A percentile compares a stretch with the other conserved stretches of the same genome.
Evolutionary conservation across 2,797 vertebrate species (phyloP).

Genomic region (Agapornis canus): DNA sequence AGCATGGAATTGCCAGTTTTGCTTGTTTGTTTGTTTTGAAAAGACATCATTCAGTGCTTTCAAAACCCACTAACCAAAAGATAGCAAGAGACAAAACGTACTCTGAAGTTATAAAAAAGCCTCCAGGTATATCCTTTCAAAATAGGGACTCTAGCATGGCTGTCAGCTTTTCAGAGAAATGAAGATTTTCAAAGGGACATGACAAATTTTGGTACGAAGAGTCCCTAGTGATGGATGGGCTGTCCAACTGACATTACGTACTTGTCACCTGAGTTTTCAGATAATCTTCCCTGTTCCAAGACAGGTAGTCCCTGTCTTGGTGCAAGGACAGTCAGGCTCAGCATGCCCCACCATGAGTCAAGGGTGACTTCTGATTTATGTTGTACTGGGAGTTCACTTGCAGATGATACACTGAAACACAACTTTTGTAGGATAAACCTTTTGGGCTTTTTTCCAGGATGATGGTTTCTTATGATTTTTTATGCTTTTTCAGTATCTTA

Average conservation of each 20-base stretch:
- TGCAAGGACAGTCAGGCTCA: not conserved
- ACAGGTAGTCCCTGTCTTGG: not conserved
- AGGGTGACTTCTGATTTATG: not conserved
- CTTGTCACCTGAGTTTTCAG: not conserved
- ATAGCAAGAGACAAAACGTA: rapidly evolving
- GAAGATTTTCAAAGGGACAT: not conserved
- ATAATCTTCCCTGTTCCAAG: not conserved
- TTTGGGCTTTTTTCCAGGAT: not conserved
- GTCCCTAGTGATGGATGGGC: not conserved
- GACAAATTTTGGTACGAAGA: not conserved
- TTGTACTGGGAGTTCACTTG: not conserved
- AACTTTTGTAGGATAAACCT: not conserved
- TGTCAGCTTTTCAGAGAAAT: not conserved
- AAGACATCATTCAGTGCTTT: not conserved
- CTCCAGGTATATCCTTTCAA: not conserved
- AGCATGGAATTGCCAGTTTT: not conserved
- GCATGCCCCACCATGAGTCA: not conserved
- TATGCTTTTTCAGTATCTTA: not conserved
- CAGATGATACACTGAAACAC: not conserved
- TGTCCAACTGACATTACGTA: not conserved
- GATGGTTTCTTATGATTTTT: not conserved
- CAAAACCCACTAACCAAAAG: not conserved
- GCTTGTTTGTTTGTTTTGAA: not conserved
- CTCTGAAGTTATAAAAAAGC: not conserved
- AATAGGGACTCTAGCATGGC: not conserved